Conservation (phyloP, 2,113 vertebrate species). For the Megalops atlanticus region DNA sequence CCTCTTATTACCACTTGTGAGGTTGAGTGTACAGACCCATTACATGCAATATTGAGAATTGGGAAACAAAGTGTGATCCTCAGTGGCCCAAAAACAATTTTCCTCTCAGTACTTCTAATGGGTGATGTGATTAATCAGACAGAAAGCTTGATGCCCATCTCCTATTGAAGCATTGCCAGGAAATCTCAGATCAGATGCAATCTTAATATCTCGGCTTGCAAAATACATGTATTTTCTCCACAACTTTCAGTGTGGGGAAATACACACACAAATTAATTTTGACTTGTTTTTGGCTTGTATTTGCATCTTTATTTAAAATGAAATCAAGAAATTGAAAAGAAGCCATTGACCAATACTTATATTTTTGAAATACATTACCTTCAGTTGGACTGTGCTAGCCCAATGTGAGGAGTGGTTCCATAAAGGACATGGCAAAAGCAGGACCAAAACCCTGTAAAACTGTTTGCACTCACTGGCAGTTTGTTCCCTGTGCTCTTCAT, state of each 20-base stretch:
- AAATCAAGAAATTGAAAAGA: not conserved
- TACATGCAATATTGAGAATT: conserved; percentile 13
- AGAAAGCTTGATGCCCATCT: not conserved
- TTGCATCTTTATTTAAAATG: not conserved
- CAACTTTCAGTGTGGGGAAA: not conserved
- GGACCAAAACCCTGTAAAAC: not conserved
- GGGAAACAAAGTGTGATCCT: conserved; percentile 13
- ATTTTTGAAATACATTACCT: not conserved
- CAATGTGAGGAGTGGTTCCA: no score
- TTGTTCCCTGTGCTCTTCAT: not conserved
- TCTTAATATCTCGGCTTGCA: not conserved
- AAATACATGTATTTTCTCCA: not conserved
- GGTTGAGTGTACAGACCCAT: conserved; percentile 9
- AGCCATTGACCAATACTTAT: not conserved
- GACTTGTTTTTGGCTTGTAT: not conserved
- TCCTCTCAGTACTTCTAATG: not conserved
- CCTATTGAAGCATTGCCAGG: conserved; percentile 11
- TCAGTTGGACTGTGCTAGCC: not conserved
- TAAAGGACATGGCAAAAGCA: not conserved
- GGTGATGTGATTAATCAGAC: not conserved
- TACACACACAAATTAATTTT: not conserved
- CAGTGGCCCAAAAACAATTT: not conserved
- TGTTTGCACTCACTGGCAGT: not conserved
- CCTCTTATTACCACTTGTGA: conserved; percentile 21
- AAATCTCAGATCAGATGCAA: not conserved